Evolutionary conservation across 2,888 invertebrate species (phyloP).

Genomic region (Cephus sareptanus): DNA sequence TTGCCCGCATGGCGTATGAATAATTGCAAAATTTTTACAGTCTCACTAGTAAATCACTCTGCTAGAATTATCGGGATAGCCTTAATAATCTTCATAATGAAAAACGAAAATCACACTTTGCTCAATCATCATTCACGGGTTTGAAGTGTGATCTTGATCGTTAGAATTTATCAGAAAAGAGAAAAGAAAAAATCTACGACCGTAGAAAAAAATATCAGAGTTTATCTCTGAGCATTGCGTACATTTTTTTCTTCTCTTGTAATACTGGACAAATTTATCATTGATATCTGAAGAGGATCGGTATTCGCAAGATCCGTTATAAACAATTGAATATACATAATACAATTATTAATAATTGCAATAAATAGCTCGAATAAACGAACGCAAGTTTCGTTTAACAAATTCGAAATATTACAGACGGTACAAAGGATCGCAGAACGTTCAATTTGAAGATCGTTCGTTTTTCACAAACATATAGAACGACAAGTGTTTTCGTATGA

Average conservation of each 20-base stretch:
- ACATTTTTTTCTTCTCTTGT: not conserved
- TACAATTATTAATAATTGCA: slow-evolving; percentile 36
- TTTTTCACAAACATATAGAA: slow-evolving; percentile 15
- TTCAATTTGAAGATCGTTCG: slow-evolving; percentile 15
- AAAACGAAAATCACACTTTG: not conserved
- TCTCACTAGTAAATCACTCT: not conserved
- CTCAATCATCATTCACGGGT: not conserved
- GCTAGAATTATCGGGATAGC: not conserved
- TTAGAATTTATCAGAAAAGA: not conserved
- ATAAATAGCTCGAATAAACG: slow-evolving; percentile 42
- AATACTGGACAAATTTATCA: not conserved
- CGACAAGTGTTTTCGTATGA: not conserved
- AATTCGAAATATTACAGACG: slow-evolving; percentile 37
- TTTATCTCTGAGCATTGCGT: not conserved
- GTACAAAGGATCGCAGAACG: slow-evolving; percentile 24
- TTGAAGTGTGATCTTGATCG: not conserved
- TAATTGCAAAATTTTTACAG: not conserved
- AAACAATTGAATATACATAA: slow-evolving; percentile 40
- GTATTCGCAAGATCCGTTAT: no score
- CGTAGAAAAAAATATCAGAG: not conserved
- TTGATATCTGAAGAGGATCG: not conserved
- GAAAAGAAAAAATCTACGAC: not conserved
- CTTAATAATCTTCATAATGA: not conserved
- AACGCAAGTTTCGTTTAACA: slow-evolving; percentile 40
- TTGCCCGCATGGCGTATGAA: not conserved